Evolutionary conservation across 2,888 invertebrate genomes (phyloP), one percentile per base, ranked within the genome.

Genomic region (Charanyca ferruginea): DNA sequence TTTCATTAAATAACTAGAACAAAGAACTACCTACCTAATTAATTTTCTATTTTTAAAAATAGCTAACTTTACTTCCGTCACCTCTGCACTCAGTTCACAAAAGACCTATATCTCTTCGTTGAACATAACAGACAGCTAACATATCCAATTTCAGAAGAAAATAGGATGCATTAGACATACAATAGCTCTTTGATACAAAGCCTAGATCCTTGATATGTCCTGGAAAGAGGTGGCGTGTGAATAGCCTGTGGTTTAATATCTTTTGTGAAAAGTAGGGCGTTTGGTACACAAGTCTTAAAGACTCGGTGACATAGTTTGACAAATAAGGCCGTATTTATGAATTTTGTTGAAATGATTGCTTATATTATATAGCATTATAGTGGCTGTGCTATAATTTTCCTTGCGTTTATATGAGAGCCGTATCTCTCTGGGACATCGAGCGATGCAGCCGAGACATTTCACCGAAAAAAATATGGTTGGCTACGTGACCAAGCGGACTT

Each of bases 101-200:
- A 53, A 53, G 32, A 71, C 20, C 16, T 11, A 59, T 65, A 44
- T 32, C 28, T 42, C 23, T 32, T 23, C 18, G n/a, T n/a, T n/a
- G n/a, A n/a, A 53, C 23, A 35, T 44, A 41, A 66, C 65, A 49
- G 79, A 66, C 74, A 61, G 52, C 41, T n/a, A 45, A 18, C 41
- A 38, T 60, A 60, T 64, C 64, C 11, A 48, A 65, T 70, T 70
- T 52, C 68, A 60, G 38, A 52, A 66, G 59, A 72, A 72, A 77
- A 63, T 53, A 61, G 62, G 52, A 80, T 54, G 42, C 67, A 77
- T 64, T 66, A 79, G 48, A 60, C 49, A 66, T 22, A 74, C 74
- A 74, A 74, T 72, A 47, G 59, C 23, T 9, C 25, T 54, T 47
- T 52, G 16, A 64, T 32, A 48, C 22, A 44, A 54, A 54, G 28